These are phyloP conservation scores for Dysmachus trigonus DNA, from an alignment of 2,888 invertebrate genomes.

Conservation along the genomic window DNA sequence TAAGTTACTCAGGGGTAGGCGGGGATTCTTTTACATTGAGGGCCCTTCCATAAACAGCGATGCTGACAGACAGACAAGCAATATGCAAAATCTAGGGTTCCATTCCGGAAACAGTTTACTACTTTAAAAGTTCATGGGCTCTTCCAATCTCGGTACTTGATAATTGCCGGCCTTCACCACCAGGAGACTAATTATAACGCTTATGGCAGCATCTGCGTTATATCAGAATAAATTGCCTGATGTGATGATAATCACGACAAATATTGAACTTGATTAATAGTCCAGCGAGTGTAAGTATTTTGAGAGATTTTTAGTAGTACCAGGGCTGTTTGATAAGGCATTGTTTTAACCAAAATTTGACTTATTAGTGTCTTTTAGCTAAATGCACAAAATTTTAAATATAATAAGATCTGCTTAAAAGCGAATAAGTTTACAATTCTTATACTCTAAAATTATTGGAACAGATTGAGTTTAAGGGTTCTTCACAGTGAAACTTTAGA, in stretches of 20 bases:
- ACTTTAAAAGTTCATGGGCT: not conserved
- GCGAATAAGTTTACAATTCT: too few relatives aligned
- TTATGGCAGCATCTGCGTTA: not conserved
- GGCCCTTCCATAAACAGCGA: not conserved
- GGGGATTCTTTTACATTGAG: conserved; percentile 35
- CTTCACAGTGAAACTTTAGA: too few relatives aligned
- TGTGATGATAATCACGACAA: not conserved
- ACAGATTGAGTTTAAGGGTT: too few relatives aligned
- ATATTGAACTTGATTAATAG: not conserved
- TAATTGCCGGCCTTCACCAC: not conserved
- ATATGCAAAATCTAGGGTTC: not conserved
- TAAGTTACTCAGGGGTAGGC: conserved; percentile 49
- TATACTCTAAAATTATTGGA: too few relatives aligned
- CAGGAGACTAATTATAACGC: not conserved
- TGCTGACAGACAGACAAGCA: not conserved
- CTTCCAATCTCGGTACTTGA: not conserved
- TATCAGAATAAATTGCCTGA: not conserved
- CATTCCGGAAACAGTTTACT: not conserved
- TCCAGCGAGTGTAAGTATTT: not conserved
- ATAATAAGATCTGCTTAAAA: too few relatives aligned
- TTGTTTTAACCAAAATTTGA: too few relatives aligned
- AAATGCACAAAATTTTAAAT: too few relatives aligned
- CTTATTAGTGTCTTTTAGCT: too few relatives aligned
- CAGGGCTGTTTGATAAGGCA: too few relatives aligned
- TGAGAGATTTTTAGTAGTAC: too few relatives aligned